phyloP scores from a whole-genome alignment of 2,797 vertebrate species.

The Pelobates cultripes region DNA sequence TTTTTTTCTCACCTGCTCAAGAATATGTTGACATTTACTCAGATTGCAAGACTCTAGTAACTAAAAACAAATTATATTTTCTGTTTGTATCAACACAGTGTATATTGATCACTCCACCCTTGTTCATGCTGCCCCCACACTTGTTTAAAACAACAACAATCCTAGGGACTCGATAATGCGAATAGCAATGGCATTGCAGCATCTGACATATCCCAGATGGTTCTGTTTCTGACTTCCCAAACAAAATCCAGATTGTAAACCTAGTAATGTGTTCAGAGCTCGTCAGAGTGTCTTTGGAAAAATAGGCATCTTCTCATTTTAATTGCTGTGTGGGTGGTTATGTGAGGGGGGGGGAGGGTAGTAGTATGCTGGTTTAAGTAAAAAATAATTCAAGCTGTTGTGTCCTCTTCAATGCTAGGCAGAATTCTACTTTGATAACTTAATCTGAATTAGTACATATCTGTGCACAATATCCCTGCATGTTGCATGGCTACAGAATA shows the following conservation, averaged over 20 bases:
- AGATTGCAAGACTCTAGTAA: too few species aligned
- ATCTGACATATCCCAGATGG: not conserved
- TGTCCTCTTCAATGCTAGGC: not conserved
- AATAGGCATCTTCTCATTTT: constrained; percentile 13
- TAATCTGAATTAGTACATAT: too few species aligned
- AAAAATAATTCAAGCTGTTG: not conserved
- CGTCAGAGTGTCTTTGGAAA: constrained; percentile 4
- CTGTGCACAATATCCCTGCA: too few species aligned
- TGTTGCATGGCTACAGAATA: too few species aligned
- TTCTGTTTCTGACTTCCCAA: not conserved
- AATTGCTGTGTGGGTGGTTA: constrained; percentile 35
- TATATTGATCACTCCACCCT: too few species aligned
- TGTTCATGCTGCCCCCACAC: too few species aligned
- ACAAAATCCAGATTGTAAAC: constrained; percentile 17
- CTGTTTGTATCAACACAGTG: too few species aligned
- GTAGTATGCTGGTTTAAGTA: not conserved
- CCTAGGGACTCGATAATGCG: not conserved
- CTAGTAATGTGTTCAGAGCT: constrained; percentile 21
- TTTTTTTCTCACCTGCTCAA: too few species aligned
- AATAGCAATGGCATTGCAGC: not conserved
- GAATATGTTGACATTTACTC: too few species aligned
- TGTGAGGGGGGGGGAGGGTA: not conserved
- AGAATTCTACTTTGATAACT: too few species aligned
- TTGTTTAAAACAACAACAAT: not conserved
- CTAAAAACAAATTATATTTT: too few species aligned